These are phyloP conservation scores for Rhombomys opimus DNA, from an alignment of 2,113 vertebrate genomes.

Conservation along the genomic window DNA sequence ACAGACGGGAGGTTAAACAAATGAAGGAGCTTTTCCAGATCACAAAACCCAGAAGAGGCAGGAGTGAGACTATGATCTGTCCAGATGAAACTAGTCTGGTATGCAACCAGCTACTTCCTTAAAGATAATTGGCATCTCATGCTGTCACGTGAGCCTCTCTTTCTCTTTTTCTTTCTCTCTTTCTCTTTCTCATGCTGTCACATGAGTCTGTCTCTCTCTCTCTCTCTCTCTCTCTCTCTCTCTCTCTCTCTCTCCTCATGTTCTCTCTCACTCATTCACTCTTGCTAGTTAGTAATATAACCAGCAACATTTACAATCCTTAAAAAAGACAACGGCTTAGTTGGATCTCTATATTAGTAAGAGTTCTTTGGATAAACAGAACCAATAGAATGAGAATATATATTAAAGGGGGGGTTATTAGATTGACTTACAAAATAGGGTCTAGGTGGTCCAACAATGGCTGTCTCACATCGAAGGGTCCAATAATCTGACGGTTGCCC, in stretches of 20 bases:
- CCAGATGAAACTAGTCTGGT: not conserved
- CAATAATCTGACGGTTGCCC: not conserved
- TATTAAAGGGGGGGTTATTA: not conserved
- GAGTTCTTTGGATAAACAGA: not conserved
- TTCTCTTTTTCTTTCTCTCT: not conserved
- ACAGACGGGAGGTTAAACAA: constrained; percentile 64
- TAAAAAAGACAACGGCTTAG: constrained; percentile 11
- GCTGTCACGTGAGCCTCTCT: not conserved
- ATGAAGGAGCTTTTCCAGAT: constrained; percentile 34
- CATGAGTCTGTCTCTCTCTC: not conserved
- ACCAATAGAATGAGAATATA: not conserved
- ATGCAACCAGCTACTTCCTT: constrained; percentile 51
- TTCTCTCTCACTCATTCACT: not conserved
- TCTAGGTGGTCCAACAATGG: not conserved
- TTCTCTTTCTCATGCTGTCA: too few species aligned
- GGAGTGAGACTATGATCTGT: constrained; percentile 19
- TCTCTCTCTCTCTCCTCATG: not conserved
- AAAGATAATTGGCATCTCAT: not conserved
- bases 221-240: not conserved
- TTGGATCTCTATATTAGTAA: not conserved
- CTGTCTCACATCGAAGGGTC: not conserved
- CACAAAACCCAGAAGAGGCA: constrained; percentile 34
- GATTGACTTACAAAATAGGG: not conserved
- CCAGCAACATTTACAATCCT: not conserved
- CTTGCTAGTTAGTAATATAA: not conserved